phyloP scores from a whole-genome alignment of 1,140 invertebrate species.

The Ooceraea biroi region DNA sequence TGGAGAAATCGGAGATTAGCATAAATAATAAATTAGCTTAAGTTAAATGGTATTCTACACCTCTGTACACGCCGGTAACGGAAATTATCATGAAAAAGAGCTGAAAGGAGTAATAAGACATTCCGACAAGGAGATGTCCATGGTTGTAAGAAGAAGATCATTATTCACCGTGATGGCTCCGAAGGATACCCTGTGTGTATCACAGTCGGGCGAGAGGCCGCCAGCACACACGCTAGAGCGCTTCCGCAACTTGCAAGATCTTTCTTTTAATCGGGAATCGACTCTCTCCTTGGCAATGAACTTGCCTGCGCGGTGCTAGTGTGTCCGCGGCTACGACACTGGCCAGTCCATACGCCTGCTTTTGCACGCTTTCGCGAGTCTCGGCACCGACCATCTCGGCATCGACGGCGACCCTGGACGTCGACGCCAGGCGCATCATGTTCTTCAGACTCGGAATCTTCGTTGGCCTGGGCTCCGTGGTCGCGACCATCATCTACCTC shows the following conservation, averaged over 20 bases:
- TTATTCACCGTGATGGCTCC: neutral
- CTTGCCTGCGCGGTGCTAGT: slow-evolving; percentile 81
- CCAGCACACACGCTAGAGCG: neutral
- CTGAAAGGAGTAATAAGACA: too few species aligned
- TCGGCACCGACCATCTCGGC: neutral
- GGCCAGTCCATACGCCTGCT: slow-evolving; percentile 68
- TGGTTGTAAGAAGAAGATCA: neutral
- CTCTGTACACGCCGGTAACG: too few species aligned
- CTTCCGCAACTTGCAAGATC: slow-evolving; percentile 62
- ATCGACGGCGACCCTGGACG: neutral
- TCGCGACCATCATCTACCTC: slow-evolving; percentile 89
- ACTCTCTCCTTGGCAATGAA: slow-evolving; percentile 85
- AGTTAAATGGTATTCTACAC: too few species aligned
- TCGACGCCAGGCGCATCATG: slow-evolving; percentile 72
- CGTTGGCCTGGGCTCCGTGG: slow-evolving; percentile 86
- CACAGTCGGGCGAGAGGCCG: neutral
- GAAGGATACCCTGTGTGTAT: neutral
- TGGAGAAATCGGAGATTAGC: neutral
- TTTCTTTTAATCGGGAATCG: slow-evolving; percentile 77
- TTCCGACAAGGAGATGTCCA: too few species aligned
- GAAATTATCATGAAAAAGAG: too few species aligned
- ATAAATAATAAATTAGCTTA: too few species aligned
- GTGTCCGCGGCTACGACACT: slow-evolving; percentile 81
- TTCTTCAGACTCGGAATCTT: slow-evolving; percentile 84
- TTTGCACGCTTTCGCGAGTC: slow-evolving; percentile 14